Percentiles rank a stretch among this genome's conserved stretches.
These are phyloP conservation scores for Ispidina picta DNA, from an alignment of 2,797 vertebrate species.

Conservation along the genomic window DNA sequence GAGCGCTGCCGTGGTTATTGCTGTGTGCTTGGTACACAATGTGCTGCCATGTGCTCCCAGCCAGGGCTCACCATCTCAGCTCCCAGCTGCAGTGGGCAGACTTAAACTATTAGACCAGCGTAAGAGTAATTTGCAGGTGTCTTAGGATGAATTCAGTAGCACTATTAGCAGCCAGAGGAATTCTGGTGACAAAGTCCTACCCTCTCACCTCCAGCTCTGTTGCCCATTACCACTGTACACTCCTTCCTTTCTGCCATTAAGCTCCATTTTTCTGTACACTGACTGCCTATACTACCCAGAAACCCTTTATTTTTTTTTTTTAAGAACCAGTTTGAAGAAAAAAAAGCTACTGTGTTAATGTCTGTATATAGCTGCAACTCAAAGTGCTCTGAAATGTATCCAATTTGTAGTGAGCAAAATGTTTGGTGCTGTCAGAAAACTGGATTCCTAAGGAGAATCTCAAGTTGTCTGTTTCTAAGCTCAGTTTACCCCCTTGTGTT, in stretches of 20 bases:
- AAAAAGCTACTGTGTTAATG: neutral
- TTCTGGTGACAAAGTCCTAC: neutral
- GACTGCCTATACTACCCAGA: neutral
- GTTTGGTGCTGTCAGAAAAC: neutral
- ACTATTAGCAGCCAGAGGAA: neutral
- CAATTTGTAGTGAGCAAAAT: neutral
- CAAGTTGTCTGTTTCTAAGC: neutral
- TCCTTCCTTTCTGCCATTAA: neutral
- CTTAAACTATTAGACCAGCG: neutral
- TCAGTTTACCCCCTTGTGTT: neutral
- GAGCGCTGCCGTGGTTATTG: neutral
- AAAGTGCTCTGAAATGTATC: neutral
- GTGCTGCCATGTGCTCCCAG: neutral
- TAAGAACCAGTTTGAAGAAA: neutral
- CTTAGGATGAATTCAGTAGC: neutral
- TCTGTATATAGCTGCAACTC: neutral
- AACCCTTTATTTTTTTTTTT: neutral
- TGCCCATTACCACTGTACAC: neutral
- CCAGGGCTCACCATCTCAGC: fast-evolving
- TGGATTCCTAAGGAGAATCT: neutral
- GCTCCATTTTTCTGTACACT: neutral
- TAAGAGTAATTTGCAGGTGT: neutral
- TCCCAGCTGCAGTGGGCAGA: neutral
- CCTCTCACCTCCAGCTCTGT: neutral
- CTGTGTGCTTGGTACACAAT: neutral